Base-by-base conservation (phyloP, 2,888 invertebrate species). In the Drosophila suboccidentalis region DNA sequence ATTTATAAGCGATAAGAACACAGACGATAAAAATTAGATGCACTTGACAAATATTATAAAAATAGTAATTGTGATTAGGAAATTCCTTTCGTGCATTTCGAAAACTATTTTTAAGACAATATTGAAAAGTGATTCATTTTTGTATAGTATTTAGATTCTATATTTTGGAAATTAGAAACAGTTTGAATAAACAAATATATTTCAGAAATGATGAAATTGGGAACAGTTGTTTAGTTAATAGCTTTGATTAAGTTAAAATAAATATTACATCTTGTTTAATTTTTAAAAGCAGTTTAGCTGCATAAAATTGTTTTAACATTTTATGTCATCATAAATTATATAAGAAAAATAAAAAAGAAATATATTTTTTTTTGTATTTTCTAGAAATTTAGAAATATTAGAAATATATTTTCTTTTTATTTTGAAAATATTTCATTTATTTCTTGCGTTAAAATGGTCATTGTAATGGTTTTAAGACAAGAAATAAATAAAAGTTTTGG, bases 11-110 rank as follows among this genome's bases (percentile, higher is more conserved):
- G 53, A 17, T 61, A 36, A 34, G 34, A 43, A 13, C 58, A 19
- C 1, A 2, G 6, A 58, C 44, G 44, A 65, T 60, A 60, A 65
- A 60, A 26, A 15, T 44, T 60, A 60, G 60, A 46, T 58, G 47
- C 36, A 34, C 58, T 61, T 17, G 44, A n/a, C 46, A 47, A 57
- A 58, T 58, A 11, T 36, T 38, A 26, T 58, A 44, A 44, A 55
- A 19, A 44, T 43, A 44, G 17, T n/a, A n/a, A 53, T 39, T 38
- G 22, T 6, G 57, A 26, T 47, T 46, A 47, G 15, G 15, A 55
- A 38, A 46, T 62, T 44, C 54, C 38, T 38, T 9, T 17, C 4
- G 55, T 8, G 10, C 6, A 3, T 15, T 26, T 44, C 3, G 8
- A n/a, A 54, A 54, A 8, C 4, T 17, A 15, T 57, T 34, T 44